Evolutionary conservation across 2,888 invertebrate species (phyloP), one percentile per base, ranked within the genome.

Genomic region (Xylota segnis): DNA sequence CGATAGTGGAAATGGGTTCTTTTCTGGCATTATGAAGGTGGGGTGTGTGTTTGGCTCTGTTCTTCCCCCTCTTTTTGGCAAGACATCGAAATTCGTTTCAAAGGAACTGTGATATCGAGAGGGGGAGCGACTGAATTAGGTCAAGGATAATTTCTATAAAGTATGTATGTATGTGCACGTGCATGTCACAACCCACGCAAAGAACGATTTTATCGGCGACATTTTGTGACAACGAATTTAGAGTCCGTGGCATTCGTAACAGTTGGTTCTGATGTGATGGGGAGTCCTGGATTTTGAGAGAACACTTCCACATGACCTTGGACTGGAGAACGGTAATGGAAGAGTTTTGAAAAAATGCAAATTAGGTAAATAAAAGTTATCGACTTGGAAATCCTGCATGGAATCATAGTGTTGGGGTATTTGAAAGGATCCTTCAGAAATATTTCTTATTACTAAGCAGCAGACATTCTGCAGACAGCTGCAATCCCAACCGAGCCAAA

Each of bases 111-210:
- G 18, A 10, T 37, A 40, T 27, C 29, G 59, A 7, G 47, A 23
- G 43, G 56, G 18, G 23, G 27, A 18, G 5, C 12, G 9, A n/a
- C 4, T 14, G 29, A 84, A 66, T 65, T 76, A 27, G 84, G 84
- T 84, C 84, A 84, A 84, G 84, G 81, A 76, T 71, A 78, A 47
- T 52, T 63, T 75, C 43, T 61, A 12, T 32, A 47, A n/a, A 61
- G 52, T 18, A 34, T 18, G 9, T n/a, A 9, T 10, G 32, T 29
- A 32, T 4, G 1, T 37, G 10, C n/a, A 29, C 16, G 27, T 40
- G 32, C 14, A 56, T 16, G 4, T 9, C 14, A n/a, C 10, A 32
- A 18, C 47, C 71, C 37, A 32, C 43, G 34, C 43, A 14, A 45
- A 40, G 34, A 14, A 54, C 12, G 32, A 10, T 65, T 63, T 54